phyloP scores from a whole-genome alignment of 1,140 invertebrate species.

The Hesperophylax magnus region DNA sequence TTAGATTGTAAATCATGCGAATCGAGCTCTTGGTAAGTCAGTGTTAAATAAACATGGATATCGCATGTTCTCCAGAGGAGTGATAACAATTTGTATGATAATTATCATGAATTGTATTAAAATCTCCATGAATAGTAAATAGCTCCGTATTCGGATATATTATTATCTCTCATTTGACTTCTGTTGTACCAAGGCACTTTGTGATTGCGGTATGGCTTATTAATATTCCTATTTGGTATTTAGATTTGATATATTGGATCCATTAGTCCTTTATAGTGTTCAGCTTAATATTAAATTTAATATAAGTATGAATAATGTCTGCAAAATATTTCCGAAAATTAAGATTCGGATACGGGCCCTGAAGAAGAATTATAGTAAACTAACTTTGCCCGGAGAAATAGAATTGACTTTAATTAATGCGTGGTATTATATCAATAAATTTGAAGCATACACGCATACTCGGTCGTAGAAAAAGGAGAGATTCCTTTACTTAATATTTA shows the following conservation, averaged over 20 bases:
- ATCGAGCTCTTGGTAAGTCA: constrained; percentile 1
- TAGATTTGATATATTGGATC: constrained; percentile 18
- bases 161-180: constrained; percentile 21
- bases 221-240: constrained; percentile 18
- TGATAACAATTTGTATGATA: constrained; percentile 43
- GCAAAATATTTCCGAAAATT: too few species aligned
- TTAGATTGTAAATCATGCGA: not conserved
- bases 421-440: too few species aligned
- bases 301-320: too few species aligned
- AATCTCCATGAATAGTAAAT: constrained; percentile 40
- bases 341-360: too few species aligned
- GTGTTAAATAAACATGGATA: not conserved
- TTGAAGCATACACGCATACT: too few species aligned
- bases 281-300: too few species aligned
- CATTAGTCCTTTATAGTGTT: not conserved
- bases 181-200: constrained; percentile 2
- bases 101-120: constrained; percentile 43
- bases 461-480: too few species aligned
- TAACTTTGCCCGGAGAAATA: too few species aligned
- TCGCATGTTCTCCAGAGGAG: constrained; percentile 15
- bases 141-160: constrained; percentile 5
- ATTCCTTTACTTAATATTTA: too few species aligned
- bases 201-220: constrained; percentile 1
- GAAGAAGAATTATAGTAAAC: too few species aligned
- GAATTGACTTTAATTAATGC: too few species aligned